These are phyloP conservation scores for Pan paniscus DNA, from an alignment of 2,113 vertebrate species.

Conservation along the genomic window DNA sequence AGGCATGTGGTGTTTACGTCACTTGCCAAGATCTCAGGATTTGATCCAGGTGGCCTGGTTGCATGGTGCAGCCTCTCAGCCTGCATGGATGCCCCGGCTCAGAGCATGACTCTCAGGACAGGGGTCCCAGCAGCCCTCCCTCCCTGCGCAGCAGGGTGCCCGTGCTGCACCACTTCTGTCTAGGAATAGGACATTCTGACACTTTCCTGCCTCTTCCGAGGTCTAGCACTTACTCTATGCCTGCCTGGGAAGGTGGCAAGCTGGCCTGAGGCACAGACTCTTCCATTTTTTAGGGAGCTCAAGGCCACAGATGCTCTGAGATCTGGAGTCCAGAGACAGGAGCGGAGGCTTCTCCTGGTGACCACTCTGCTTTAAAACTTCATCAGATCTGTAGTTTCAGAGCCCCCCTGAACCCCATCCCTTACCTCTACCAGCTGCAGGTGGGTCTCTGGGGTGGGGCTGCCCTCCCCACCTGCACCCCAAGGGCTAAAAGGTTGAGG, in stretches of 20 bases:
- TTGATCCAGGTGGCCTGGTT: not conserved
- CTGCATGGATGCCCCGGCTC: not conserved
- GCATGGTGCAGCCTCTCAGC: too few relatives aligned
- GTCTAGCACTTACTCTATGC: not conserved
- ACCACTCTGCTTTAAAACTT: not conserved
- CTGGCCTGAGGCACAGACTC: not conserved
- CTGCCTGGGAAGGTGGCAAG: not conserved
- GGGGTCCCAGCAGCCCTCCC: too few relatives aligned
- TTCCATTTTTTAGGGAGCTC: not conserved
- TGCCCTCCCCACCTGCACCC: too few relatives aligned
- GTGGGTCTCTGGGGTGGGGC: too few relatives aligned
- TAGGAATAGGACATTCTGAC: not conserved
- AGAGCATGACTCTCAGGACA: not conserved
- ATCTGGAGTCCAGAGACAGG: not conserved
- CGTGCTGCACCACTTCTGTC: fast-evolving
- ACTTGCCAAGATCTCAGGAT: not conserved
- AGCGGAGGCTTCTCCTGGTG: not conserved
- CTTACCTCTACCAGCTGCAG: too few relatives aligned
- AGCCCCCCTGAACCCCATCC: too few relatives aligned
- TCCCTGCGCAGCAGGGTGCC: not conserved
- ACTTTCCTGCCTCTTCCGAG: not conserved
- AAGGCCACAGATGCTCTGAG: not conserved
- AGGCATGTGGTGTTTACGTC: not conserved
- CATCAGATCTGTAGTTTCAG: not conserved
- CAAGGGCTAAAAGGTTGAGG: not conserved